phyloP scores from a whole-genome alignment of 1,140 invertebrate species.

The Drosophila tani region DNA sequence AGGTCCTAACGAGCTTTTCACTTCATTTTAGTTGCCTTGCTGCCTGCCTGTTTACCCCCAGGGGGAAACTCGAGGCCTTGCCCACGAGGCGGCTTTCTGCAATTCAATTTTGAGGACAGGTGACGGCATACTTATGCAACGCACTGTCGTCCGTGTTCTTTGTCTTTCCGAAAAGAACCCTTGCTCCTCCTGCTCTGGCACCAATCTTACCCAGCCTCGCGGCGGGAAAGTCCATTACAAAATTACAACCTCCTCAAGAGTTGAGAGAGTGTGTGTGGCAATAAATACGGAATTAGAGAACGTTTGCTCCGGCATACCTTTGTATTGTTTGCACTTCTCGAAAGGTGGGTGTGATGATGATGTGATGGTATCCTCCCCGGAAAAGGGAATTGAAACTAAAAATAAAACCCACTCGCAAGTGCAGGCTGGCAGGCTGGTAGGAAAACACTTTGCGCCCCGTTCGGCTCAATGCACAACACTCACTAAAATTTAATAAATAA shows the following conservation, averaged over 20 bases:
- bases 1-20: conserved; percentile 73
- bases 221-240: conserved; percentile 71
- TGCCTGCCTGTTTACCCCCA: conserved; percentile 18
- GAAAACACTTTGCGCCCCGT: conserved; percentile 64
- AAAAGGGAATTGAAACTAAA: conserved; percentile 25
- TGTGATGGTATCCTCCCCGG: conserved; percentile 16
- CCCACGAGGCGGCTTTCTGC: conserved; percentile 24
- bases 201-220: conserved; percentile 41
- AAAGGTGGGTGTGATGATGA: conserved; percentile 1
- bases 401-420: conserved; percentile 29
- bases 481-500: conserved; percentile 83
- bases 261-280: conserved; percentile 47
- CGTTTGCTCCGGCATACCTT: conserved; percentile 48
- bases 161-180: conserved; percentile 25
- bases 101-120: conserved; percentile 66
- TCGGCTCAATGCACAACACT: conserved; percentile 78
- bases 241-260: conserved; percentile 44
- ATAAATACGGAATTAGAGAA: conserved; percentile 60
- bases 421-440: conserved; percentile 29
- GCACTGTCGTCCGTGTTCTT: conserved; percentile 46
- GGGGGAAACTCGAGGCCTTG: conserved; percentile 24
- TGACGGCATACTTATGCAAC: conserved; percentile 72
- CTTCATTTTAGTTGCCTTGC: conserved; percentile 56
- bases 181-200: neutral
- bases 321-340: conserved; percentile 32